These are phyloP conservation scores for Drosophila formosana DNA, from an alignment of 2,888 invertebrate genomes.

Conservation along the genomic window DNA sequence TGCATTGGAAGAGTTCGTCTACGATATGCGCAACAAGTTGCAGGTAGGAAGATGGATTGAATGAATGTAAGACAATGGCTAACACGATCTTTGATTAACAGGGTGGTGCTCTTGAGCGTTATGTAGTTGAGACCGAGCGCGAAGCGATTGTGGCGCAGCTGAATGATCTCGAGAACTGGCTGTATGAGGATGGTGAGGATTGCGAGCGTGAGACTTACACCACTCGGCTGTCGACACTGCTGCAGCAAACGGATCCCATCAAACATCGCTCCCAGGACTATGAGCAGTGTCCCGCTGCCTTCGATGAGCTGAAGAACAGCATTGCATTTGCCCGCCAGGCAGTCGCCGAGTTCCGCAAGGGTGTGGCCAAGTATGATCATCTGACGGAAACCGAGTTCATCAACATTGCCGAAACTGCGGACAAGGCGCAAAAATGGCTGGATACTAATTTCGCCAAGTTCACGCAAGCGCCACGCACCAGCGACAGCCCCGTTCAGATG, in stretches of 20 bases:
- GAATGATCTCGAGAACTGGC: conserved; percentile 96
- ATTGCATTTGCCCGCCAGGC: conserved; percentile 93
- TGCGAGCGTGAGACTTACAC: conserved; percentile 91
- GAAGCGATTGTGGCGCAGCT: conserved; percentile 88
- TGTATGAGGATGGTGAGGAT: conserved; percentile 98
- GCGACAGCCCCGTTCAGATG: conserved; percentile 91
- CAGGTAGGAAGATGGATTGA: conserved; percentile 80
- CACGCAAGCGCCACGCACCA: conserved; percentile 88
- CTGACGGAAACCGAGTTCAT: conserved; percentile 93
- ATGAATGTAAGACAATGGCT: neutral
- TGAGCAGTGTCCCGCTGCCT: conserved; percentile 91
- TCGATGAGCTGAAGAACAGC: conserved; percentile 92
- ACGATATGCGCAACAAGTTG: conserved; percentile 96
- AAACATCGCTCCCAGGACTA: conserved; percentile 93
- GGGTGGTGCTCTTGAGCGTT: conserved; percentile 91
- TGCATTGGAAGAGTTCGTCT: conserved; percentile 98
- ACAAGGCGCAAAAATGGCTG: conserved; percentile 92
- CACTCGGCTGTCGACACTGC: conserved; percentile 87
- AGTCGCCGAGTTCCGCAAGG: conserved; percentile 89
- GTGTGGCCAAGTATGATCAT: conserved; percentile 92
- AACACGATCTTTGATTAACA: conserved; percentile 79
- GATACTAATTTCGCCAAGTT: conserved; percentile 90
- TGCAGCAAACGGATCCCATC: conserved; percentile 95
- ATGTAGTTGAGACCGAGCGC: conserved; percentile 90
- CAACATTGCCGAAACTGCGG: conserved; percentile 89